Conservation (phyloP, 1,140 invertebrate genomes). For the Ridgeia piscesae region DNA sequence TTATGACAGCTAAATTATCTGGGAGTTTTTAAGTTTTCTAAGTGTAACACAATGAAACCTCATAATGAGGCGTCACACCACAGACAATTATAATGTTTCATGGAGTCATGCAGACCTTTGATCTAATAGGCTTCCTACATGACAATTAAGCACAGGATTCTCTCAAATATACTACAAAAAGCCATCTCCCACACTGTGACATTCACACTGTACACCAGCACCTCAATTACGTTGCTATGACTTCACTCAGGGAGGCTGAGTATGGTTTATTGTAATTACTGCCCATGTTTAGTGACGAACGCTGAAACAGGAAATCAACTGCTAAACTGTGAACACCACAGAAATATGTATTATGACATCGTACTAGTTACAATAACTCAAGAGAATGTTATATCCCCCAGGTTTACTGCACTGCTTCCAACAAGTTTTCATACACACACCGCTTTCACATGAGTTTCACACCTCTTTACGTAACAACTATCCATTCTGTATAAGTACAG, state of each 20-base stretch:
- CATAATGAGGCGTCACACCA: not conserved
- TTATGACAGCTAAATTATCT: too few species aligned
- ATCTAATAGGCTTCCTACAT: not conserved
- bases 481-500: not conserved
- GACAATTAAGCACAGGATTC: not conserved
- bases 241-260: too few species aligned
- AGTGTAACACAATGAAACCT: not conserved
- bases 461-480: not conserved
- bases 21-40: too few species aligned
- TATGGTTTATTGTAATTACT: too few species aligned
- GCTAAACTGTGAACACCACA: not conserved
- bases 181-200: too few species aligned
- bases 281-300: too few species aligned
- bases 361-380: not conserved
- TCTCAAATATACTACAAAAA: too few species aligned
- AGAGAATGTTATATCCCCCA: not conserved
- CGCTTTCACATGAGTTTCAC: not conserved
- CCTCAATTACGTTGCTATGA: too few species aligned
- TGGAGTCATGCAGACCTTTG: not conserved
- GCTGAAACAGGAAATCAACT: too few species aligned
- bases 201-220: too few species aligned
- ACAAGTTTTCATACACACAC: not conserved
- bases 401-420: not conserved
- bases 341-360: not conserved
- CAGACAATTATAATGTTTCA: not conserved